Evolutionary conservation across 2,888 invertebrate genomes (phyloP), one percentile per base, ranked within the genome.

Genomic region (Sclerodermus sp.): DNA sequence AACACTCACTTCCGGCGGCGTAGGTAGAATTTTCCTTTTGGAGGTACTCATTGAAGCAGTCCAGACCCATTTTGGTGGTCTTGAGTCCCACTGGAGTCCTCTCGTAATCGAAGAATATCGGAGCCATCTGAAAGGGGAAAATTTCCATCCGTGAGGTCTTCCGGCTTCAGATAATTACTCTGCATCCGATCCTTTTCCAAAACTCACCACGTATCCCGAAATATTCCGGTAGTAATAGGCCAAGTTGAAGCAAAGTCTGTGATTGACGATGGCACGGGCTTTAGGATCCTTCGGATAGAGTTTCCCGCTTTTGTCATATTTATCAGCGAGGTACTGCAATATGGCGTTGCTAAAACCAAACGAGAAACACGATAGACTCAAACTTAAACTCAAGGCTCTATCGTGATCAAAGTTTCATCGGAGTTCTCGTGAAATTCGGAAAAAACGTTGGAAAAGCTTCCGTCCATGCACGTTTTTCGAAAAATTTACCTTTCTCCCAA

Each of bases 171-270:
- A n/a, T n/a, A n/a, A n/a, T n/a, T n/a, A n/a, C n/a, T n/a, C n/a
- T n/a, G n/a, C n/a, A n/a, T n/a, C n/a, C n/a, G n/a, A n/a, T n/a
- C n/a, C n/a, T n/a, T n/a, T n/a, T n/a, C n/a, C n/a, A n/a, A 43
- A 6, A 77, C 84, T 79, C 79, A 87, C 87, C 57, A 82, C 82
- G 66, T 88, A 84, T 39, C 85, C 83, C 2, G 83, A 82, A 65
- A 91, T 86, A 60, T 84, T 84, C 23, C 85, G 83, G 74, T 90
- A 90, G 73, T 88, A 90, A 42, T 87, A 87, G 1, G 85, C 85
- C 71, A 90, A 80, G 70, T 91, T 90, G 76, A 91, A 92, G 67
- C 88, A 88, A 34, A 91, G 78, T 4, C 90, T 83, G 62, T 91
- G 90, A 76, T 93, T 91, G 2, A 93, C 86, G 46, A 89, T 74